Percentiles rank a stretch among this genome's conserved stretches.
phyloP scores from a whole-genome alignment of 64 coral and sea anemone species.

The Acropora yongei region DNA sequence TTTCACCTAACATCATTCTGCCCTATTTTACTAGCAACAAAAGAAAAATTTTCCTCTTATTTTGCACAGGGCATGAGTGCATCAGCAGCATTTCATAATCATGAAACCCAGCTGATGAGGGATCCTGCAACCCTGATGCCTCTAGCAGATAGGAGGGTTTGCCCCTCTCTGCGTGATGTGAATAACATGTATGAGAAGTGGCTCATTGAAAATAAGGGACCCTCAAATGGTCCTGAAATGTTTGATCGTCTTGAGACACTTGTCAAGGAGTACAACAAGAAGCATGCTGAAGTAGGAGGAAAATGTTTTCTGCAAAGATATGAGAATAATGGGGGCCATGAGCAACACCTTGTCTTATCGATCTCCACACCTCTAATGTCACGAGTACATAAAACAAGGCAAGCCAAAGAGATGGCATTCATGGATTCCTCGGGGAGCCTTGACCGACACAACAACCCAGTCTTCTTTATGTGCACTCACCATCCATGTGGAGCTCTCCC shows the following conservation, averaged over 20 bases:
- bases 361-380: conserved; percentile 70
- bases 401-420: conserved; percentile 69
- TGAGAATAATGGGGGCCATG: background rate
- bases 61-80: conserved; percentile 60
- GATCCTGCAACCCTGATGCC: conserved; percentile 38
- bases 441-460: conserved; percentile 74
- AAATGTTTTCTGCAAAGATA: conserved; percentile 47
- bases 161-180: conserved; percentile 34
- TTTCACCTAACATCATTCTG: conserved; percentile 55
- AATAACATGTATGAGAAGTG: conserved; percentile 52
- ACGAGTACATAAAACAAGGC: conserved; percentile 41
- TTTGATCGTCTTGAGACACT: conserved; percentile 32
- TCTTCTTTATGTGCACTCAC: conserved; percentile 69
- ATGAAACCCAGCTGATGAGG: conserved; percentile 49
- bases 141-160: conserved; percentile 22
- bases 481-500: conserved; percentile 58
- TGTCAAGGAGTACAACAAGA: conserved; percentile 42
- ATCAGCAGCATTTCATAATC: conserved; percentile 47
- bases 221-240: conserved; percentile 59
- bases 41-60: conserved; percentile 29
- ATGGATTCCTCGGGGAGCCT: conserved; percentile 71
- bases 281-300: conserved; percentile 39
- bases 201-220: conserved; percentile 30
- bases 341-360: conserved; percentile 49
- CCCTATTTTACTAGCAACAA: conserved; percentile 12